A percentile compares a stretch with the other conserved stretches of the same genome.
Conservation (phyloP, 2,113 vertebrate genomes). For the Piliocolobus tephrosceles region DNA sequence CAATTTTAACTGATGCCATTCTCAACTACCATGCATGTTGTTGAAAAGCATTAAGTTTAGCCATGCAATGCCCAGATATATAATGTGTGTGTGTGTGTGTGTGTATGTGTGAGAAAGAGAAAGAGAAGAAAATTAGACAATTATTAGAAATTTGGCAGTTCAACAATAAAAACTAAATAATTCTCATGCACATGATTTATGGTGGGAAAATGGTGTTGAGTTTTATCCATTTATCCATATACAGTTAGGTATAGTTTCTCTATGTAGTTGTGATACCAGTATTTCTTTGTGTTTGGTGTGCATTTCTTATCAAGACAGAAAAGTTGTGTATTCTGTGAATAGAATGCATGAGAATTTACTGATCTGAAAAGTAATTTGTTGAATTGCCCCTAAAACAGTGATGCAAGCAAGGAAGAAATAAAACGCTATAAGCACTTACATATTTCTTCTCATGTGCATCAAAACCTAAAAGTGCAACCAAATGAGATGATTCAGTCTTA, state of each 20-base stretch:
- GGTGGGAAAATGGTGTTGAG: neutral
- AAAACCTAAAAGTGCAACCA: constrained; percentile 36
- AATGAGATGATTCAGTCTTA: neutral
- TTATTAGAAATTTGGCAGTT: neutral
- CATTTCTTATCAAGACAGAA: constrained; percentile 36
- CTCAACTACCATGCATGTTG: neutral
- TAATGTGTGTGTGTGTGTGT: neutral
- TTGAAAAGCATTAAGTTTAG: neutral
- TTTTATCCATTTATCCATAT: neutral
- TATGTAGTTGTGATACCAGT: neutral
- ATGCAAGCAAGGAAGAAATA: constrained; percentile 52
- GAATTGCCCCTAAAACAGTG: constrained; percentile 60
- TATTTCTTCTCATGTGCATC: constrained; percentile 31
- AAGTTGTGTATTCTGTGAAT: constrained; percentile 48
- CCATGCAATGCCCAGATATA: neutral
- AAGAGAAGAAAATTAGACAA: neutral
- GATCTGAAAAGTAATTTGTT: constrained; percentile 74
- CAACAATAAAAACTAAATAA: neutral
- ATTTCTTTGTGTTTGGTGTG: constrained; percentile 36
- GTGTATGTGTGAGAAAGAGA: neutral
- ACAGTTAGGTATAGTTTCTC: neutral
- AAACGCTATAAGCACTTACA: constrained; percentile 1
- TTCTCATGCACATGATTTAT: neutral
- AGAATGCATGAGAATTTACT: constrained; percentile 55
- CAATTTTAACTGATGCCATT: neutral